Evolutionary conservation across 2,113 vertebrate species (phyloP), one percentile per base, ranked within the genome.

Genomic region (Anser cygnoides): DNA sequence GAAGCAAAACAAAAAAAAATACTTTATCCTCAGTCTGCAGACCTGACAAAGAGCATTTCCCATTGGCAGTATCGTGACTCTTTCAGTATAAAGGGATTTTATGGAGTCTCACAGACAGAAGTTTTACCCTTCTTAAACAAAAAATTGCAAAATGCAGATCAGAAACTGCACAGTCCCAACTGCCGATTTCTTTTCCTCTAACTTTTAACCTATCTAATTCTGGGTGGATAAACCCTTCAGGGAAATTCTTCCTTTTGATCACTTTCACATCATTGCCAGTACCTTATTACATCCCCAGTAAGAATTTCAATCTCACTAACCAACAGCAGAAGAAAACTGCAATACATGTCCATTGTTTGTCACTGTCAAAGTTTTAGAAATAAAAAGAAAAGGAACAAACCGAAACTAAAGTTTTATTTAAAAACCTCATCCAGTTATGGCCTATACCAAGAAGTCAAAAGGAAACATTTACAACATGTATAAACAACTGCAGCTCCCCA

Each of bases 401-500:
- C 1, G 4, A 63, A 67, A 54, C n/a, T 28, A 84, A 55, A 9
- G 37, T 89, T 74, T 68, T 89, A 79, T 55, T 79, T 1, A 67
- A 90, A 77, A 76, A 61, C 1, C 43, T 84, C 37, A 82, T 57
- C 59, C 55, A 77, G 59, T 65, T 87, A 84, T 33, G 88, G 86
- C 44, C 29, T 84, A 63, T 41, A 86, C 14, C 21, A 66, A 31
- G 46, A 89, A 94, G 57, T 65, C 70, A 86, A 76, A 71, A 46
- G 43, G 44, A 78, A 82, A 73, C 62, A 57, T 95, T 95, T 94
- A 93, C 74, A 86, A 41, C 41, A 67, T 22, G 63, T 74, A 82
- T 63, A 96, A 81, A 93, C 87, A 90, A 49, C 66, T 97, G 54
- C 76, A 93, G 77, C 46, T 92, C 85, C 65, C 71, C 67, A 79